A percentile compares a stretch with the other conserved stretches of the same genome.
Evolutionary conservation across 2,888 invertebrate species (phyloP).

Genomic region (Bugulina stolonifera): DNA sequence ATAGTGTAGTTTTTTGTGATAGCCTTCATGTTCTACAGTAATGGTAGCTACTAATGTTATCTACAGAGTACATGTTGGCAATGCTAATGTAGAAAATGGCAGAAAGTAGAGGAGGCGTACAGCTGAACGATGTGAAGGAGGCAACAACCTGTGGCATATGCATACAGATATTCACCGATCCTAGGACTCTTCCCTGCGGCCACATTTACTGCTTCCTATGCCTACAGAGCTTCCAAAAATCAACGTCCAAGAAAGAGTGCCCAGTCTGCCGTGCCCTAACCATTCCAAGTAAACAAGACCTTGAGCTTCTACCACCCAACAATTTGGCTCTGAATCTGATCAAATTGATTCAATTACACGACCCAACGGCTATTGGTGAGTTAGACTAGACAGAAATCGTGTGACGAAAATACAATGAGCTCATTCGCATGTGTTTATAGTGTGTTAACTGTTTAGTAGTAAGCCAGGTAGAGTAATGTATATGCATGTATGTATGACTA

Average conservation of each 20-base stretch:
- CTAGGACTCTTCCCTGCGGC: not conserved
- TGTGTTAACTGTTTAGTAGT: too few species aligned
- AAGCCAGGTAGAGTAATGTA: too few species aligned
- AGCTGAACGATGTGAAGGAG: not conserved
- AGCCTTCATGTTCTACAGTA: too few species aligned
- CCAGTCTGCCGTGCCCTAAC: conserved; percentile 1
- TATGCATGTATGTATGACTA: too few species aligned
- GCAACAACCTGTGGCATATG: conserved; percentile 10
- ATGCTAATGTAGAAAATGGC: not conserved
- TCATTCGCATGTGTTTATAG: too few species aligned
- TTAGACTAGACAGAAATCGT: too few species aligned
- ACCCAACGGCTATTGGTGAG: not conserved
- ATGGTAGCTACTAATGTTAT: too few species aligned
- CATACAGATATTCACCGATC: conserved; percentile 12
- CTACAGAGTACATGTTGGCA: too few species aligned
- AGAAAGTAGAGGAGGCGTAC: not conserved
- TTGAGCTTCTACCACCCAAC: not conserved
- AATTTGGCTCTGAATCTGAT: not conserved
- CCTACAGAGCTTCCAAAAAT: conserved; percentile 17
- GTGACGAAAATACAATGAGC: too few species aligned
- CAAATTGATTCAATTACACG: conserved; percentile 1
- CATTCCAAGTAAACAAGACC: conserved; percentile 7
- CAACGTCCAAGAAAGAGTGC: conserved; percentile 4
- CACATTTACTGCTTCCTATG: conserved; percentile 15
- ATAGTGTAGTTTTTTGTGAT: too few species aligned